Evolutionary conservation across 2,113 vertebrate species (phyloP), one percentile per base, ranked within the genome.

Genomic region (Clupea harengus): DNA sequence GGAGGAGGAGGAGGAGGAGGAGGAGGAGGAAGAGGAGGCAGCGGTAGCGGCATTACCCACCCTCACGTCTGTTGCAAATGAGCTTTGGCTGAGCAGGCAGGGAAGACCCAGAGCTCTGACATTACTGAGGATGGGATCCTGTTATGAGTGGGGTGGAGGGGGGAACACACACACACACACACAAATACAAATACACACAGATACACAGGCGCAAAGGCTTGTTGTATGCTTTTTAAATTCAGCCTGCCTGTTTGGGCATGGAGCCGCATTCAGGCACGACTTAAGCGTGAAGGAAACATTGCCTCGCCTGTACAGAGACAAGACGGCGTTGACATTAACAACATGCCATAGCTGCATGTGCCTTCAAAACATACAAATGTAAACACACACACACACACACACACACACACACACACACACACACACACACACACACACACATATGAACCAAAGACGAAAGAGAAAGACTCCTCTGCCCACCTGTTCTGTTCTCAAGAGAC

Each of bases 1-100:
- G 28, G 72, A 75, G 67, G 72, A 45, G 64, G 84, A 82, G 81
- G n/a, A 49, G 49, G 82, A 83, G 46, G 39, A 50, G 49, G 47
- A 82, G 17, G 22, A 46, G 67, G 85, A 83, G 82, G 80, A 32
- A n/a, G 81, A 81, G 49, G 78, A 50, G 82, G 46, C 22, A 90
- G 89, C 90, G 18, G 89, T 89, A 82, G 91, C 67, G 86, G 90
- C 89, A 92, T 91, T 91, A 91, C 92, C 91, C 93, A 94, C 86
- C 92, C 91, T 92, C 91, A 92, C 89, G 89, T 89, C 90, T 93
- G 91, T 32, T 89, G 91, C 91, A 93, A 92, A 92, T 94, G 87
- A 92, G 92, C 89, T 93, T 92, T 93, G 91, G 92, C 90, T 91
- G 86, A 18, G 46, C 75, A 82, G 18, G 82, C 84, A 85, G 17